These are phyloP conservation scores for Campoplex nolae DNA, from an alignment of 2,888 invertebrate genomes.

Conservation along the genomic window DNA sequence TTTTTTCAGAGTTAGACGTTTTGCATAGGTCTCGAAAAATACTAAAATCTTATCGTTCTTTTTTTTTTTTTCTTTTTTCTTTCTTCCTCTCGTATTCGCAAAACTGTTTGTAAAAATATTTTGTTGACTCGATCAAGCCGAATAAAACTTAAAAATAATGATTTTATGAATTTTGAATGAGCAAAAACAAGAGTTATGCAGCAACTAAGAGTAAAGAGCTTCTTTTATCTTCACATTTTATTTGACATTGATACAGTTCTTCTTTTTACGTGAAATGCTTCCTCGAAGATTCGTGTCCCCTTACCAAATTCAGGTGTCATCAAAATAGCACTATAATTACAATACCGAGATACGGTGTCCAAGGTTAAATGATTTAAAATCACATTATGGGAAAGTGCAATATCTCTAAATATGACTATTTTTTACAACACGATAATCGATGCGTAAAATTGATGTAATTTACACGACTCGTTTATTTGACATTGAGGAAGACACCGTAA, in stretches of 20 bases:
- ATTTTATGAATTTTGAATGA: too few relatives aligned
- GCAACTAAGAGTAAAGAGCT: background rate
- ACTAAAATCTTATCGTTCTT: too few relatives aligned
- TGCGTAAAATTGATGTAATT: conserved; percentile 19
- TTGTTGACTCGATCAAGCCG: too few relatives aligned
- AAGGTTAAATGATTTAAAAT: conserved; percentile 8
- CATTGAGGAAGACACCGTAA: background rate
- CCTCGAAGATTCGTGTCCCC: background rate
- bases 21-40: too few relatives aligned
- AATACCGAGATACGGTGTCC: background rate
- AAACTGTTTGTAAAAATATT: too few relatives aligned
- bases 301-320: background rate
- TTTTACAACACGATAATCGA: background rate
- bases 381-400: background rate
- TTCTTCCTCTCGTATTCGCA: too few relatives aligned
- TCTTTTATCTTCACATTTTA: background rate
- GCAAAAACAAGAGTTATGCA: too few relatives aligned
- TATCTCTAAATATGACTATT: background rate
- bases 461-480: background rate
- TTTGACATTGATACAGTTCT: background rate
- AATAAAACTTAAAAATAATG: too few relatives aligned
- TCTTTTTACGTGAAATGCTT: background rate
- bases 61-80: too few relatives aligned
- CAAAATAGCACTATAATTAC: background rate
- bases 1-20: too few relatives aligned